A percentile compares a stretch with the other conserved stretches of the same genome.
phyloP scores from a whole-genome alignment of 1,140 invertebrate genomes.

The Xylocopa sonorina region DNA sequence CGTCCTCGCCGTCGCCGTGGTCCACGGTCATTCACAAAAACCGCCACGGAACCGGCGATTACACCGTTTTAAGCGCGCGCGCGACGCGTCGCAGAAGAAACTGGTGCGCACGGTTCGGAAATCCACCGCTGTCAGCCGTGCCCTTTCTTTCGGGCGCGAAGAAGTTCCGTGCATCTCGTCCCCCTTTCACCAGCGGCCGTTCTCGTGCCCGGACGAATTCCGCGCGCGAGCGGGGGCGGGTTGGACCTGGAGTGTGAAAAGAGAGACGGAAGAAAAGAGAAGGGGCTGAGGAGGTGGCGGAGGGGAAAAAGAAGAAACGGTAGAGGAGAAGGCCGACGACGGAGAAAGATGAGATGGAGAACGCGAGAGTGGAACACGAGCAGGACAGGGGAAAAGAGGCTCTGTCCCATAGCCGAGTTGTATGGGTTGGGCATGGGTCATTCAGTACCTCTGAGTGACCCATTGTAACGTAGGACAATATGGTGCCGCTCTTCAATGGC shows the following conservation, averaged over 20 bases:
- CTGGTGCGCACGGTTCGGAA: not conserved
- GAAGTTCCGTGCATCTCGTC: slow-evolving; percentile 34
- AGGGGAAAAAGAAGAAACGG: not conserved
- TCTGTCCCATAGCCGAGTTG: slow-evolving; percentile 63
- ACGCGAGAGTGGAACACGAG: slow-evolving; percentile 48
- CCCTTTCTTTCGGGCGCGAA: not conserved
- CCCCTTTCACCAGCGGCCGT: slow-evolving; percentile 41
- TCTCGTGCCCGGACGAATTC: slow-evolving; percentile 48
- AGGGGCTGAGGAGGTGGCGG: no score
- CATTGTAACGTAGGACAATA: slow-evolving; percentile 75
- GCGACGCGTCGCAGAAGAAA: no score
- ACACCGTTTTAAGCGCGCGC: not conserved
- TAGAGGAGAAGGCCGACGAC: slow-evolving; percentile 2
- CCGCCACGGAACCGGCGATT: not conserved
- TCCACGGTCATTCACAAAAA: not conserved
- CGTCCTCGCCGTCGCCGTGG: no score
- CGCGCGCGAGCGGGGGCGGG: not conserved
- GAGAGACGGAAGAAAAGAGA: not conserved
- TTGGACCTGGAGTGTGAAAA: not conserved
- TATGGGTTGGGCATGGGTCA: slow-evolving; percentile 69
- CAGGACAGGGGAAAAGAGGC: slow-evolving; percentile 62
- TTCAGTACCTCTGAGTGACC: slow-evolving; percentile 72
- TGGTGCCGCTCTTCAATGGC: slow-evolving; percentile 71
- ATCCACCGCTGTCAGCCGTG: not conserved
- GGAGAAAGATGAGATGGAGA: slow-evolving; percentile 1